phyloP scores from a whole-genome alignment of 2,113 vertebrate genomes.

The Coptodon rendalli region DNA sequence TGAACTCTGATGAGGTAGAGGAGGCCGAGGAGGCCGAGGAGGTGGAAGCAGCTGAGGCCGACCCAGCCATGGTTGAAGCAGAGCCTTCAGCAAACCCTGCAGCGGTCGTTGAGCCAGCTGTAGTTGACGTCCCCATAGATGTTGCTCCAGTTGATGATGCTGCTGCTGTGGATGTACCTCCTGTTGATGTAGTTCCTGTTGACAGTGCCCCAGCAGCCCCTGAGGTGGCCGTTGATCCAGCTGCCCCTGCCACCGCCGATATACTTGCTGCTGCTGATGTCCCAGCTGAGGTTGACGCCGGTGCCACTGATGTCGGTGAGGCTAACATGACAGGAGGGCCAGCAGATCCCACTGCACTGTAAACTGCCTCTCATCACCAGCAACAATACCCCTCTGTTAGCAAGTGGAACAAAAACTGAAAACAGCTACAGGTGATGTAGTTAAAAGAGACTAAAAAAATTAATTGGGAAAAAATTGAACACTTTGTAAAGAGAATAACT shows the following conservation, averaged over 20 bases:
- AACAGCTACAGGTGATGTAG: background rate
- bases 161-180: background rate
- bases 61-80: conserved; percentile 26
- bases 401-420: background rate
- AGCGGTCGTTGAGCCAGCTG: conserved; percentile 2
- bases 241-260: background rate
- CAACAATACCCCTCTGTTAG: background rate
- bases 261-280: background rate
- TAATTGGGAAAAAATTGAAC: background rate
- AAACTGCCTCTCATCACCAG: background rate
- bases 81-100: background rate
- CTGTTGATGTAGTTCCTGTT: conserved; percentile 13
- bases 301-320: background rate
- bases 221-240: conserved; percentile 2
- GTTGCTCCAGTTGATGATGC: conserved; percentile 1
- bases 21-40: conserved; percentile 51
- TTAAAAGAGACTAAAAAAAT: background rate
- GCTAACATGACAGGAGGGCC: background rate
- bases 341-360: conserved; percentile 1
- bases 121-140: conserved; percentile 10
- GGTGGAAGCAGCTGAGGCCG: conserved; percentile 24
- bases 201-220: conserved; percentile 1
- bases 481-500: background rate
- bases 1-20: conserved; percentile 69
- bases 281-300: background rate